phyloP scores from a whole-genome alignment of 2,797 vertebrate species.

The Schizopygopsis malacanthus region DNA sequence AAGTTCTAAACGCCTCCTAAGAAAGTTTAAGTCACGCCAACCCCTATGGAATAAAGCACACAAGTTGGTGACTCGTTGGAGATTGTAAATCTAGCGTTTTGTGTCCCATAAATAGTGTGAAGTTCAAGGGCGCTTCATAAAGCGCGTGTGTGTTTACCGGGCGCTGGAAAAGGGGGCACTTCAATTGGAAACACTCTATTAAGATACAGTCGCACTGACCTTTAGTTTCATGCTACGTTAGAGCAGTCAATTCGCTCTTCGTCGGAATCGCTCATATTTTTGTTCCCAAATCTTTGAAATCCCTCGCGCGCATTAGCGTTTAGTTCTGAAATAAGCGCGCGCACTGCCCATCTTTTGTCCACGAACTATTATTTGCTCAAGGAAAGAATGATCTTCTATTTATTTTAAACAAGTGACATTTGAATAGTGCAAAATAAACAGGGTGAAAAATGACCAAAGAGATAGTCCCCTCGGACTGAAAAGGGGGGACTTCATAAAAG shows the following conservation, averaged over 20 bases:
- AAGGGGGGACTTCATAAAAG: constrained; percentile 94
- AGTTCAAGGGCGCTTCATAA: constrained; percentile 79
- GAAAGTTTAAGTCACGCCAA: not conserved
- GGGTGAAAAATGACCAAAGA: constrained; percentile 95
- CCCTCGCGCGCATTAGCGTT: constrained; percentile 58
- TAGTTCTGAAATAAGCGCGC: constrained; percentile 62
- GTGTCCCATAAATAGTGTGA: constrained; percentile 64
- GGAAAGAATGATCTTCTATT: constrained; percentile 84
- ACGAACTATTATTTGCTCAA: constrained; percentile 71
- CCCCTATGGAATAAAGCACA: not conserved
- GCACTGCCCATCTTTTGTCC: constrained; percentile 64
- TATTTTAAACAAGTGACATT: constrained; percentile 93
- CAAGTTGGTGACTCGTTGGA: constrained; percentile 3
- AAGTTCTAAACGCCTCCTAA: not conserved
- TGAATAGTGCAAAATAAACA: constrained; percentile 98
- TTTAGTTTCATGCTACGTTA: constrained; percentile 83
- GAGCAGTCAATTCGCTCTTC: constrained; percentile 78
- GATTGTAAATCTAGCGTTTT: constrained; percentile 62
- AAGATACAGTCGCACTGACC: constrained; percentile 84
- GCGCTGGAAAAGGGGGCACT: constrained; percentile 69
- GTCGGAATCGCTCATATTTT: constrained; percentile 74
- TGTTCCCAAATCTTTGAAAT: constrained; percentile 63
- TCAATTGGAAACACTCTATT: constrained; percentile 79
- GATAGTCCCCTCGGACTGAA: constrained; percentile 88
- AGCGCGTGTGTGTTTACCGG: constrained; percentile 77